Evolutionary conservation across 2,113 vertebrate species (phyloP).

Genomic region (Cheirogaleus medius): DNA sequence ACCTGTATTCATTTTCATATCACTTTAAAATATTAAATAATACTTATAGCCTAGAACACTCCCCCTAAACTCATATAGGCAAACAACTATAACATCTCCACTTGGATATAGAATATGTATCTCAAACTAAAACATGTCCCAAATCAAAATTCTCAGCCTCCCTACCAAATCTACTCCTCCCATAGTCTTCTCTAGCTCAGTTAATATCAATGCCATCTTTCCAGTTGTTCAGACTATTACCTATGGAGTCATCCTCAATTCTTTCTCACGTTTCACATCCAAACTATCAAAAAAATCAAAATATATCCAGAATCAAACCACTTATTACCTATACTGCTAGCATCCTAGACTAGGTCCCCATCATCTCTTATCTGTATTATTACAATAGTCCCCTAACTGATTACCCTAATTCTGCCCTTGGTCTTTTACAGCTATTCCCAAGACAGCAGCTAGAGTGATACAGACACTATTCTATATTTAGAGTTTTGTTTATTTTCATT

Average conservation of each 20-base stretch:
- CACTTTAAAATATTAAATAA: background rate
- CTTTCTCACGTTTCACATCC: background rate
- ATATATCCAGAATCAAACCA: background rate
- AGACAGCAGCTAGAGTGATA: background rate
- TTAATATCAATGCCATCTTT: background rate
- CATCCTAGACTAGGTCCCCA: background rate
- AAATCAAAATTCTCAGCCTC: background rate
- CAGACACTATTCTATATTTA: background rate
- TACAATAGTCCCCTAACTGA: background rate
- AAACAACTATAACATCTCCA: background rate
- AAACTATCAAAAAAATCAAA: slow-evolving; percentile 23
- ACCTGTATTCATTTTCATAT: background rate
- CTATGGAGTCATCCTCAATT: background rate
- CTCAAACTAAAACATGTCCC: slow-evolving; percentile 8
- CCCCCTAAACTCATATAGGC: background rate
- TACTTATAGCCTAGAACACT: background rate
- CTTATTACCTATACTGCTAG: background rate
- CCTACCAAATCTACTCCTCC: background rate
- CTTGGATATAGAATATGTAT: background rate
- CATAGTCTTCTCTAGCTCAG: background rate
- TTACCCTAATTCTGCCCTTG: background rate
- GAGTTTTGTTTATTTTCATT: background rate
- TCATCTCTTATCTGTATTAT: background rate
- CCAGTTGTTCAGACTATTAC: background rate
- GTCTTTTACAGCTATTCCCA: background rate